phyloP scores from a whole-genome alignment of 1,140 invertebrate genomes.

The Heliothis virescens region DNA sequence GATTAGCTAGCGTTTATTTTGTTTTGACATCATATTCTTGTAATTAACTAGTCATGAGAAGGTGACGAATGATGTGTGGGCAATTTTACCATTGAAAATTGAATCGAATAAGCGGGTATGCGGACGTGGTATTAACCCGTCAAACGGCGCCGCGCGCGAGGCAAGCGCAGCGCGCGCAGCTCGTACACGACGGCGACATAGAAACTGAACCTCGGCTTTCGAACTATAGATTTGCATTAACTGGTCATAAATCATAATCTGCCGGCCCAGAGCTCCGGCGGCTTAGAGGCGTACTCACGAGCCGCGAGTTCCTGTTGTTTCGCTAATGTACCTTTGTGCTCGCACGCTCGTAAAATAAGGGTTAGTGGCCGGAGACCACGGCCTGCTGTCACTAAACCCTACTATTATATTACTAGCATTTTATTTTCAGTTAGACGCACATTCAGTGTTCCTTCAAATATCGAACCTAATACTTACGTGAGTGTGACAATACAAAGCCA shows the following conservation, averaged over 20 bases:
- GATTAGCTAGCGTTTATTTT: slow-evolving; percentile 2
- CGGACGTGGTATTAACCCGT: slow-evolving; percentile 57
- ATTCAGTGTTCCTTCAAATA: slow-evolving; percentile 17
- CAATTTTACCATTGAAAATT: slow-evolving; percentile 64
- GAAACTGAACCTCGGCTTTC: slow-evolving; percentile 54
- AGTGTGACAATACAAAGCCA: slow-evolving; percentile 15
- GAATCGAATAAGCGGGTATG: slow-evolving; percentile 67
- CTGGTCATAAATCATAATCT: slow-evolving; percentile 77
- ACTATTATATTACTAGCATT: slow-evolving; percentile 38
- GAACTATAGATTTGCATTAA: slow-evolving; percentile 77
- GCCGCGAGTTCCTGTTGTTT: slow-evolving; percentile 74
- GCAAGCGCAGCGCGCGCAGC: slow-evolving; percentile 17
- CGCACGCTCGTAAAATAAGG: slow-evolving; percentile 68
- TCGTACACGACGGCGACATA: slow-evolving; percentile 55
- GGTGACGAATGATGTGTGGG: slow-evolving; percentile 48
- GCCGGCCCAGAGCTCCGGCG: slow-evolving; percentile 45
- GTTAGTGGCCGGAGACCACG: slow-evolving; percentile 67
- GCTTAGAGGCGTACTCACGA: slow-evolving; percentile 61
- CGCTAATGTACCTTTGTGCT: slow-evolving; percentile 76
- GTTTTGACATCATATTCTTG: neutral
- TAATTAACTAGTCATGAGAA: slow-evolving; percentile 14
- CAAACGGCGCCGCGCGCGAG: slow-evolving; percentile 50
- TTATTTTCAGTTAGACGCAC: slow-evolving; percentile 42
- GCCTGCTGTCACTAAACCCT: slow-evolving; percentile 55
- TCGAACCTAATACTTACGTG: slow-evolving; percentile 24